These are phyloP conservation scores for Bedellia somnulentella DNA, from an alignment of 2,888 invertebrate species.

Conservation along the genomic window DNA sequence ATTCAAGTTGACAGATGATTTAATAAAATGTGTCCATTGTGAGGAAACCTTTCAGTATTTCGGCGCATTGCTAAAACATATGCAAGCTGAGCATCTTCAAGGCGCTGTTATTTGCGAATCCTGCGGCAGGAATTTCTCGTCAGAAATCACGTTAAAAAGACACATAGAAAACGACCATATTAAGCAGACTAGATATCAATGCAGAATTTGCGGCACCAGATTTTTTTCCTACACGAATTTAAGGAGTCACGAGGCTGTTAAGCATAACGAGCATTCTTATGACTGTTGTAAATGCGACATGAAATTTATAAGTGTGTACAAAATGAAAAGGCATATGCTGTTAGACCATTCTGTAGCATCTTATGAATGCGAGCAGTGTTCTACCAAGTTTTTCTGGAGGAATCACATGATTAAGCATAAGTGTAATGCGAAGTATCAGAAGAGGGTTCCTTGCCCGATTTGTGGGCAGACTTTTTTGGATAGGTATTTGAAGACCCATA, in stretches of 20 bases:
- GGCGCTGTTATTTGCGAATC: neutral
- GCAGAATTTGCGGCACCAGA: neutral
- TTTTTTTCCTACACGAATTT: conserved; percentile 19
- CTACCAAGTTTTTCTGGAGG: neutral
- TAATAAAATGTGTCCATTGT: neutral
- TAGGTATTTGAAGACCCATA: neutral
- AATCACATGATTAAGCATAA: neutral
- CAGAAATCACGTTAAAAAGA: neutral
- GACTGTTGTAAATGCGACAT: conserved; percentile 34
- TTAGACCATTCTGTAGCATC: neutral
- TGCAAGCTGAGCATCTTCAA: neutral
- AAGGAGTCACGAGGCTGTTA: conserved; percentile 29
- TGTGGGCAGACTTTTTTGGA: neutral
- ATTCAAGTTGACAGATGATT: neutral
- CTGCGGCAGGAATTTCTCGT: neutral
- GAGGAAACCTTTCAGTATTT: neutral
- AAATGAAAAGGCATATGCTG: neutral
- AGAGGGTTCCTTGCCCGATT: neutral
- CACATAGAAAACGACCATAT: neutral
- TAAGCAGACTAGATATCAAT: neutral
- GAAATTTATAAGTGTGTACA: conserved; percentile 31
- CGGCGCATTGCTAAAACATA: neutral
- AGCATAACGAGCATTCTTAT: conserved; percentile 31
- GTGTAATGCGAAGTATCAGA: neutral
- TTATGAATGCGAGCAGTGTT: neutral